phyloP scores from a whole-genome alignment of 2,888 invertebrate genomes.

The Eudemis profundana region DNA sequence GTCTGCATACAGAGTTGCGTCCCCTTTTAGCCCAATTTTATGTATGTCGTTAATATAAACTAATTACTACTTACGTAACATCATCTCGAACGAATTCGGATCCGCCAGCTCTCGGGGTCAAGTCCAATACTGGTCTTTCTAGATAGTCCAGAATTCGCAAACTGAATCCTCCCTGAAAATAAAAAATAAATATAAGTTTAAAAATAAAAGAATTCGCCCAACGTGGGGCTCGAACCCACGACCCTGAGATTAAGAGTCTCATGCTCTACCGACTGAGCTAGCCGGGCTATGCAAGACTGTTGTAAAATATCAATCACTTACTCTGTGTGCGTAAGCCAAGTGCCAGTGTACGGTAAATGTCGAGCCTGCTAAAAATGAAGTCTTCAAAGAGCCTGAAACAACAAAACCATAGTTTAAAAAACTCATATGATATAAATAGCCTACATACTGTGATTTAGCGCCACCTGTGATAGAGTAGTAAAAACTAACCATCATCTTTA shows the following conservation, averaged over 20 bases:
- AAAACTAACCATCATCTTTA: slow-evolving; percentile 46
- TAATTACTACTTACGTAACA: slow-evolving; percentile 90
- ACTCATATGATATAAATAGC: slow-evolving; percentile 20
- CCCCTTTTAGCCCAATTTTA: background rate
- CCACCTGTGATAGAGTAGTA: slow-evolving; percentile 56
- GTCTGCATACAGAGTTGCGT: too few relatives aligned
- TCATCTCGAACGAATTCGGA: slow-evolving; percentile 93
- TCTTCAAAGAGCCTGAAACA: slow-evolving; percentile 90
- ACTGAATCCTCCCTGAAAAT: slow-evolving; percentile 94
- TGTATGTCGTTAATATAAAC: too few relatives aligned
- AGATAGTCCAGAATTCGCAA: slow-evolving; percentile 94
- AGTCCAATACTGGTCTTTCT: slow-evolving; percentile 93
- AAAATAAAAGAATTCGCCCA: slow-evolving; percentile 42
- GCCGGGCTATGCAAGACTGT: slow-evolving; percentile 61
- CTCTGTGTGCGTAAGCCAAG: slow-evolving; percentile 95
- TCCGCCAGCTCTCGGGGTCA: slow-evolving; percentile 92
- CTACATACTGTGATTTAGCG: too few relatives aligned
- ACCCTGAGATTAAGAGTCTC: slow-evolving; percentile 88
- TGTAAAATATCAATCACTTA: slow-evolving; percentile 63
- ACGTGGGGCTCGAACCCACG: slow-evolving; percentile 88
- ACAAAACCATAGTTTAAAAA: slow-evolving; percentile 46
- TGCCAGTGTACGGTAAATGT: slow-evolving; percentile 97
- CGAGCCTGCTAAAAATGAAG: slow-evolving; percentile 92
- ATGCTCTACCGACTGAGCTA: slow-evolving; percentile 86
- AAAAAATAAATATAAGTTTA: slow-evolving; percentile 46